A percentile compares a stretch with the other conserved stretches of the same genome.
Evolutionary conservation across 2,113 vertebrate species (phyloP).

Genomic region (Petrocephalus zakoni): DNA sequence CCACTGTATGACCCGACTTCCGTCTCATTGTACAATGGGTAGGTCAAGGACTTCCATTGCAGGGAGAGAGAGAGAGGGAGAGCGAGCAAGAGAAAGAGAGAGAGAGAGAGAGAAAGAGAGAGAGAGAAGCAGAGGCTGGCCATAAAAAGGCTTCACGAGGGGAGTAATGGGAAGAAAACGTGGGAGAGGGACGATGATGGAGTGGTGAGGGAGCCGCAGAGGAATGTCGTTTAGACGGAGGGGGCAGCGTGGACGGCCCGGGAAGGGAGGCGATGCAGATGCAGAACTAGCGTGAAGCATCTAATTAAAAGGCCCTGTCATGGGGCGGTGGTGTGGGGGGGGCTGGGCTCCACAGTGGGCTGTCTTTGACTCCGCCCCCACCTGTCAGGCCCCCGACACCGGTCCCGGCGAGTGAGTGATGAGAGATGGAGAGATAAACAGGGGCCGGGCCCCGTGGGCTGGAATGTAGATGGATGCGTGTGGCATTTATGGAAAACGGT

Average conservation of each 20-base stretch:
- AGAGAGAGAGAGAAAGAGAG: not conserved
- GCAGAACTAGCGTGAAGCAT: conserved; percentile 61
- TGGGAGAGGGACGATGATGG: not conserved
- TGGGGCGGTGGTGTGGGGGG: conserved; percentile 55
- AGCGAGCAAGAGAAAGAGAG: not conserved
- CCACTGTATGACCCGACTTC: not conserved
- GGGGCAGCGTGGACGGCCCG: not conserved
- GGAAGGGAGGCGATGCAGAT: conserved; percentile 38
- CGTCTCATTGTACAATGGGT: not conserved
- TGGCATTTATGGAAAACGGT: conserved; percentile 53
- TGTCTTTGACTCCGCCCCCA: conserved; percentile 35
- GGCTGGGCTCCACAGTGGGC: conserved; percentile 52
- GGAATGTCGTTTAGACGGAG: not conserved
- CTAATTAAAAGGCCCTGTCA: conserved; percentile 69
- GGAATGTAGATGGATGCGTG: conserved; percentile 59
- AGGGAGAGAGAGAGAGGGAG: not conserved
- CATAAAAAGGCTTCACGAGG: not conserved
- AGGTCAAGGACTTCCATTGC: not conserved
- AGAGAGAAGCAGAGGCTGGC: not conserved
- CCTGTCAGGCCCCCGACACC: conserved; percentile 52
- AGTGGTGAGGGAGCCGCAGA: not conserved
- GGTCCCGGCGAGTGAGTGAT: conserved; percentile 62
- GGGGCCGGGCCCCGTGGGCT: conserved; percentile 47
- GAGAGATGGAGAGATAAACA: conserved; percentile 67
- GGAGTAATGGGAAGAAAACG: not conserved